phyloP scores from a whole-genome alignment of 2,113 vertebrate genomes.

The Neodontobutis hainanensis region DNA sequence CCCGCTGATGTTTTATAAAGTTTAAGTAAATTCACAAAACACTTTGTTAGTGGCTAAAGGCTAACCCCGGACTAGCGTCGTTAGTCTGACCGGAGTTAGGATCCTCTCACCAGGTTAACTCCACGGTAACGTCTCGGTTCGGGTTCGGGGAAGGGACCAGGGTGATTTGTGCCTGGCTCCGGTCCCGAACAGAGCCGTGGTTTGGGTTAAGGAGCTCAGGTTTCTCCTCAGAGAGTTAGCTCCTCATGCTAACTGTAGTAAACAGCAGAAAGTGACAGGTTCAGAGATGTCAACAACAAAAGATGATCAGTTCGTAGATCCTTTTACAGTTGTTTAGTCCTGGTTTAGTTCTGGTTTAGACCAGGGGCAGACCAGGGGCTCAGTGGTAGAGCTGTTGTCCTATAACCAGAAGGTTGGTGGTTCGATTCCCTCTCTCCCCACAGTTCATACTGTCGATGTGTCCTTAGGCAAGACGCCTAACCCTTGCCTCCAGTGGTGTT shows the following conservation, averaged over 20 bases:
- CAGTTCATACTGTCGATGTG: too few relatives aligned
- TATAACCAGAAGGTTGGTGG: too few relatives aligned
- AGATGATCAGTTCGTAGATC: too few relatives aligned
- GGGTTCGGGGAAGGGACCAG: neutral
- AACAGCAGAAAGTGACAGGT: conserved; percentile 50
- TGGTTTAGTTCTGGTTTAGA: too few relatives aligned
- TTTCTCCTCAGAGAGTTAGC: conserved; percentile 29
- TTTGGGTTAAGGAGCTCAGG: neutral
- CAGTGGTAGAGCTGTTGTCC: too few relatives aligned
- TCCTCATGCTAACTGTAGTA: conserved; percentile 64
- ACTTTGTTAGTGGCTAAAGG: conserved; percentile 5
- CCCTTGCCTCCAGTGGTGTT: too few relatives aligned
- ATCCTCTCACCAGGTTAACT: neutral
- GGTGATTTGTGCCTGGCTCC: neutral
- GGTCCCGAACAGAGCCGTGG: neutral
- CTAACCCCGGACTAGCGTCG: conserved; percentile 19
- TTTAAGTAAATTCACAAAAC: neutral
- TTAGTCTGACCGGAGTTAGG: conserved; percentile 36
- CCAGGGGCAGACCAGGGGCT: too few relatives aligned
- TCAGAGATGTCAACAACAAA: conserved; percentile 7
- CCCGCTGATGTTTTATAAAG: neutral
- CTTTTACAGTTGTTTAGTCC: too few relatives aligned
- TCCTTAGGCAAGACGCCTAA: too few relatives aligned
- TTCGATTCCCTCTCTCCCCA: too few relatives aligned
- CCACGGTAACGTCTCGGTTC: neutral